Base-by-base conservation (phyloP, 2,888 invertebrate species). In the Argynnis bischoffii region DNA sequence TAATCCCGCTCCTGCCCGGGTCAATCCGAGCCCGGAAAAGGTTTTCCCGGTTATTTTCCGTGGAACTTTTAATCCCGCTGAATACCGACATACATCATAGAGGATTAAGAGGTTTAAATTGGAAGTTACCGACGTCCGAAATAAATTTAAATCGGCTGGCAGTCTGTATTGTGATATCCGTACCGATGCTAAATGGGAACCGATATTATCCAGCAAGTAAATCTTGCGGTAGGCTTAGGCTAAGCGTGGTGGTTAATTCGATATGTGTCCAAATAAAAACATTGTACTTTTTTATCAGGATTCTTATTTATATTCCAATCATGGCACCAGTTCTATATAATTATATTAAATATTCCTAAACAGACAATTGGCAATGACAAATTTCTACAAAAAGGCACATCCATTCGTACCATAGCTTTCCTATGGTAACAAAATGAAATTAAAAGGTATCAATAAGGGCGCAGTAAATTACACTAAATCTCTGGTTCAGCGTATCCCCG, bases 51-150 rank as follows among this genome's bases (percentile, higher is more conserved):
- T 92, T 92, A 92, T 92, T 92, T 92, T 92, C 92, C 92, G 89
- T 89, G 88, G 90, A 92, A 92, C 92, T 92, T 92, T 92, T 92
- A 92, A 92, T 92, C 92, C 92, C 78, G 85, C 88, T 87, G 91
- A 92, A 92, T 92, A 92, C 92, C 92, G 88, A 90, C 90, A 92
- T 92, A 91, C 91, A 92, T 92, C 92, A 92, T 92, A 91, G 89
- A 87, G 92, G 92, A 92, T 92, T 92, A 92, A 92, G 92, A 92
- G 92, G 92, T 92, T 92, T 92, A 92, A 92, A 92, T 92, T 92
- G 92, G 92, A 92, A 92, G 92, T 92, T 92, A 92, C 92, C 92
- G 91, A 91, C 92, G 92, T 89, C 89, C 90, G 90, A 91, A 91
- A 92, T 92, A 92, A 92, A 92, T 92, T 92, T 91, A 90, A 91